Evolutionary conservation across 2,888 invertebrate genomes (phyloP).

Genomic region (Drosophila mayaguana): DNA sequence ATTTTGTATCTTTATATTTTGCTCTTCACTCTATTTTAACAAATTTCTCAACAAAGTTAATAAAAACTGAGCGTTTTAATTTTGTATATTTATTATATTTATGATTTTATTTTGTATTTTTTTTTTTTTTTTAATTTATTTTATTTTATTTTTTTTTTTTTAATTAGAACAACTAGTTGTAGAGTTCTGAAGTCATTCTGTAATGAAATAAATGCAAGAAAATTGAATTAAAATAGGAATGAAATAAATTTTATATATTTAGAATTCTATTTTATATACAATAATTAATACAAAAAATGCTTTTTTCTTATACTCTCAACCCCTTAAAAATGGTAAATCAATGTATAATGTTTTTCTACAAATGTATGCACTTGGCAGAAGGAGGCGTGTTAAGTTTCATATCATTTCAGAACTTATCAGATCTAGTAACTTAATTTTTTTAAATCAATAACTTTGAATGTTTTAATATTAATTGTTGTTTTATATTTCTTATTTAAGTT

Average conservation of each 20-base stretch:
- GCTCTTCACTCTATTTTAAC: constrained; percentile 45
- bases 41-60: constrained; percentile 62
- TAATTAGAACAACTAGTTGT: constrained; percentile 32
- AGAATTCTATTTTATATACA: no score
- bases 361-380: no score
- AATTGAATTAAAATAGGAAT: neutral
- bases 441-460: no score
- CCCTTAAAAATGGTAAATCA: no score
- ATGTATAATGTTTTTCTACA: no score
- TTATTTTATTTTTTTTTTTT: constrained; percentile 14
- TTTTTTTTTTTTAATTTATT: constrained; percentile 10
- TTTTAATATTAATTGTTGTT: no score
- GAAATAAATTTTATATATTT: neutral
- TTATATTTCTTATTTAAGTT: neutral
- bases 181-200: constrained; percentile 53
- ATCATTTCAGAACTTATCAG: no score
- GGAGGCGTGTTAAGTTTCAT: no score
- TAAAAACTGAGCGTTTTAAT: constrained; percentile 52
- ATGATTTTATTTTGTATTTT: constrained; percentile 15
- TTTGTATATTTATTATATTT: constrained; percentile 27
- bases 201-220: constrained; percentile 26
- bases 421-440: no score
- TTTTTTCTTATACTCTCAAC: no score
- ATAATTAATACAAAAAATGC: no score
- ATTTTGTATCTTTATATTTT: constrained; percentile 33